Base-by-base conservation (phyloP, 2,113 vertebrate genomes). In the Paedocypris sp. region DNA sequence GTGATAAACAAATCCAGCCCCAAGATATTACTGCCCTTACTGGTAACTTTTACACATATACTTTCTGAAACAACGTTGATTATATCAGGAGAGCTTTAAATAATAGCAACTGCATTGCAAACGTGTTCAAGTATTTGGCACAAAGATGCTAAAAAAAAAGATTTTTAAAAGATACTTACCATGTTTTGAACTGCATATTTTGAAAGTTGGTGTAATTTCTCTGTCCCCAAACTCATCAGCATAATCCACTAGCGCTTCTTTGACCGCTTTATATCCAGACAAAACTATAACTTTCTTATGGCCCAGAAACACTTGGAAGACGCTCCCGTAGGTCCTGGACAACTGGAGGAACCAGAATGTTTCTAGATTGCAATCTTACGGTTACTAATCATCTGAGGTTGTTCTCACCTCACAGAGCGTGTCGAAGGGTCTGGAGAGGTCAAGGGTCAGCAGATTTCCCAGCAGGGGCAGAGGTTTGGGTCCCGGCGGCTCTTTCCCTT, bases 271-370 rank as follows among this genome's bases (percentile, higher is more conserved):
- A 8, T 90, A 89, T 1, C 88, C 88, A 10, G 84, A 73, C 45
- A 92, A 66, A 1, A 90, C 81, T 52, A 91, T 84, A 0, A 73
- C 73, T 70, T 80, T 90, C 46, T 64, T 79, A 6, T 77, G 65
- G 20, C 88, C 91, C 28, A 91, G 70, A 56, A 87, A 71, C 19
- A 93, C 74, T 1, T 80, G 89, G 52, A 89, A 93, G 22, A 93
- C 63, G 0, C 78, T 77, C 4, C 89, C 89, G 1, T 91, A 83
- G 16, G 69, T 76, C 75, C 87, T 81, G 35, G 88, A 86, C n/a
- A 93, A 79, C 91, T 93, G 65, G 6, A 43, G 18, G 16, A 41
- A 2, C 42, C 15, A 62, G 18, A 32, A 22, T 28, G 5, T 43
- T n/a, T n/a, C n/a, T n/a, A n/a, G n/a, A n/a, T n/a, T n/a, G n/a